Percentiles rank a stretch among this genome's conserved stretches.
phyloP scores from a whole-genome alignment of 2,113 vertebrate species.

The Malurus alboscapulatus region DNA sequence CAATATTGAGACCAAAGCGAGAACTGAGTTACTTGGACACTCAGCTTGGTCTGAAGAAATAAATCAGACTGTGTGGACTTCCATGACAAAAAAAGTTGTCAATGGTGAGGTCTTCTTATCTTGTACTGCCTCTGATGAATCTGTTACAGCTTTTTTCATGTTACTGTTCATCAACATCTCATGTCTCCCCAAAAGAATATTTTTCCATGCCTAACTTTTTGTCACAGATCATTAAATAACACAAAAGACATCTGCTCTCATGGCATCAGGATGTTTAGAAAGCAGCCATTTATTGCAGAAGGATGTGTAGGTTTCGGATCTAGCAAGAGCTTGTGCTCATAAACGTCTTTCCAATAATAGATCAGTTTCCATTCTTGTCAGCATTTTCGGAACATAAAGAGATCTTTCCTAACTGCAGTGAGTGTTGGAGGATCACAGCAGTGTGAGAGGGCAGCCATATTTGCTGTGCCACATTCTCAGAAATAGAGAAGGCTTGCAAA shows the following conservation, averaged over 20 bases:
- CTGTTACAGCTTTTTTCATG: not conserved
- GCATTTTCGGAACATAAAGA: not conserved
- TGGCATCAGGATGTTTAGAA: not conserved
- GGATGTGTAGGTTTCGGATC: rapidly evolving
- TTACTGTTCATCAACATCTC: not conserved
- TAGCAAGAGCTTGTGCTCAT: not conserved
- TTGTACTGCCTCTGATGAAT: not conserved
- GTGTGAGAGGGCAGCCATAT: not conserved
- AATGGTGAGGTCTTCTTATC: not conserved
- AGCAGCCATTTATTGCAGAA: not conserved
- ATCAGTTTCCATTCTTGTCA: not conserved
- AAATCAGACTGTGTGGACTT: not conserved
- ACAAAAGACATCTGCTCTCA: rapidly evolving
- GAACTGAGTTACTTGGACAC: not conserved
- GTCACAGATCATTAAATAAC: not conserved
- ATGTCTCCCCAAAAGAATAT: not conserved
- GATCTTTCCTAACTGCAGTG: not conserved
- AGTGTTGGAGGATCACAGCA: not conserved
- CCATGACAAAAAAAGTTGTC: not conserved
- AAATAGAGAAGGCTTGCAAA: not conserved
- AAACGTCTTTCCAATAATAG: not conserved
- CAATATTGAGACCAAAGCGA: not conserved
- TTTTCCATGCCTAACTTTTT: not conserved
- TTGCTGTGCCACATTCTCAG: not conserved
- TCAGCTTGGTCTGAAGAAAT: not conserved